Evolutionary conservation across 2,797 vertebrate species (phyloP).

Genomic region (Xenopus petersii): DNA sequence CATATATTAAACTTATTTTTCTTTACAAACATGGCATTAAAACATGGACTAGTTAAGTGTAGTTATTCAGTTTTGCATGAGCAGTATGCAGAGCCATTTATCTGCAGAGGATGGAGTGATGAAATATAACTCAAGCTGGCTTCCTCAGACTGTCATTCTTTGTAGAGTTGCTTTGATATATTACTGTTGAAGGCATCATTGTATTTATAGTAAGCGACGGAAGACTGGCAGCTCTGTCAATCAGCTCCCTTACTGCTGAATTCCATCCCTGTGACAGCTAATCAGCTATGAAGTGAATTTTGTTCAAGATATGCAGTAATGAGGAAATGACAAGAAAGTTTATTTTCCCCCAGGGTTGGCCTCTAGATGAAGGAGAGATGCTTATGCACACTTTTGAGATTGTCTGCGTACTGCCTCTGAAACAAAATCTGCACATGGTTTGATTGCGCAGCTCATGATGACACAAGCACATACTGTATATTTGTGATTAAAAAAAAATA

Average conservation of each 20-base stretch:
- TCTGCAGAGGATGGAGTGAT: slow-evolving; percentile 5
- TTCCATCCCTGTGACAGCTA: slow-evolving; percentile 50
- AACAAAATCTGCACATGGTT: too few relatives aligned
- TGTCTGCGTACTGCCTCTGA: too few relatives aligned
- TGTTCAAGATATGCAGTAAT: slow-evolving; percentile 56
- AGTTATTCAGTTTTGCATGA: not conserved
- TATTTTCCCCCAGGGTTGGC: slow-evolving; percentile 43
- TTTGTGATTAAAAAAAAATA: too few relatives aligned
- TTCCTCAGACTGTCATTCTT: slow-evolving; percentile 27
- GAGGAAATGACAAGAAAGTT: slow-evolving; percentile 47
- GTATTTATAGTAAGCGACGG: slow-evolving; percentile 52
- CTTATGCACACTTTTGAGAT: too few relatives aligned
- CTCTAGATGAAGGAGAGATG: slow-evolving; percentile 53
- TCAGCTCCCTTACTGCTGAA: slow-evolving; percentile 30
- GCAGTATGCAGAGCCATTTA: not conserved
- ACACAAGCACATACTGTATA: too few relatives aligned
- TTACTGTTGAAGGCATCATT: slow-evolving; percentile 48
- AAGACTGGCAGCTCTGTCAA: slow-evolving; percentile 56
- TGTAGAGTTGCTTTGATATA: slow-evolving; percentile 39
- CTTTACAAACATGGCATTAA: too few relatives aligned
- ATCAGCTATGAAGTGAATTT: slow-evolving; percentile 57
- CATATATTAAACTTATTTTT: too few relatives aligned
- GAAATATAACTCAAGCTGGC: slow-evolving; percentile 15
- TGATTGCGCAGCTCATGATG: too few relatives aligned
- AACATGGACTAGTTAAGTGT: too few relatives aligned